Evolutionary conservation across 2,888 invertebrate species (phyloP), one percentile per base, ranked within the genome.

Genomic region (Mimas tiliae): DNA sequence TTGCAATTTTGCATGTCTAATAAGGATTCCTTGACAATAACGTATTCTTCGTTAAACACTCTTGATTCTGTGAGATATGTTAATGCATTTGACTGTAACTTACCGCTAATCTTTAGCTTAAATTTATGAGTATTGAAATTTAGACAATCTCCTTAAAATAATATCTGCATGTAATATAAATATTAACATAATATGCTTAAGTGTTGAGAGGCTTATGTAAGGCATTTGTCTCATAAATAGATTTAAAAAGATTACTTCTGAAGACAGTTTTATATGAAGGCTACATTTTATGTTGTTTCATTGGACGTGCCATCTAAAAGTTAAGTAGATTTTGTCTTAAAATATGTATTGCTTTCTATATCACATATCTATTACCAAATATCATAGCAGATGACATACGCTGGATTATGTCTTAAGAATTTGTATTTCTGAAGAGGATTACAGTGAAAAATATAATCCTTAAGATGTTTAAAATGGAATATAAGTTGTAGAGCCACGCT

Each of bases 141-240:
- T 34, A 0, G 38, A 19, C 19, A 42, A 58, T 58, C 58, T 55
- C 55, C 38, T 58, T 58, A 58, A 58, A 42, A 38, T 42, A 58
- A 55, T n/a, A 48, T 16, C 16, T 63, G 42, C 7, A n/a, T 53
- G 38, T 58, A 16, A 19, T 19, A 58, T 58, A 58, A 58, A 58
- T 58, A 42, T 34, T 65, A 65, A 58, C 58, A 58, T 58, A 42
- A 58, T 16, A 42, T 58, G 42, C 42, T 42, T 38, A 38, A 58
- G 16, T 42, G 38, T 42, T 42, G 58, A 58, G 58, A 12, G 38
- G 58, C 58, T 58, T 58, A 58, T 58, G 16, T 55, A n/a, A n/a
- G 55, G 55, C 38, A 38, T 55, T 38, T 55, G 58, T 58, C 58
- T 42, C 38, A 38, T 58, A 58, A 58, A 58, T 42, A 38, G 19